Percentiles rank a stretch among this genome's conserved stretches.
These are phyloP conservation scores for Rissa tridactyla DNA, from an alignment of 2,113 vertebrate species.

Conservation along the genomic window DNA sequence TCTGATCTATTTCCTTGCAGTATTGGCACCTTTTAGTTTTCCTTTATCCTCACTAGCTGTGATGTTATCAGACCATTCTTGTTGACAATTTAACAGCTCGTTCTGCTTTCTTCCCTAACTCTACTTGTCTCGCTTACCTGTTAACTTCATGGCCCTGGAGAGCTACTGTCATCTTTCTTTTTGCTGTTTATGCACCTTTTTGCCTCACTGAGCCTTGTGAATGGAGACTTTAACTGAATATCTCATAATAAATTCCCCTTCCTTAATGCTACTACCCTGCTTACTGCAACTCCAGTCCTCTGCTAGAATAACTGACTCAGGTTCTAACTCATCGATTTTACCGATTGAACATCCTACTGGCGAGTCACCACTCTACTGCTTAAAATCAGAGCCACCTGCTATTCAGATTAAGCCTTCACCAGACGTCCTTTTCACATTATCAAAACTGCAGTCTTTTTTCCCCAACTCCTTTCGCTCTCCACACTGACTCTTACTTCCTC, in stretches of 20 bases:
- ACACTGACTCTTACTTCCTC: not conserved
- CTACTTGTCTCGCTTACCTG: not conserved
- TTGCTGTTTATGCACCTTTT: not conserved
- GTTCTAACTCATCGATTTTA: not conserved
- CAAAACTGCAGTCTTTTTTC: not conserved
- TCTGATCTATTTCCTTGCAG: not conserved
- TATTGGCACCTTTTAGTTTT: not conserved
- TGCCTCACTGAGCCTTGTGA: not conserved
- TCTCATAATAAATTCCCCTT: not conserved
- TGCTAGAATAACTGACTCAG: not conserved
- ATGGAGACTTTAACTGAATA: not conserved
- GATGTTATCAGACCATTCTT: not conserved
- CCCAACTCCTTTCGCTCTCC: not conserved
- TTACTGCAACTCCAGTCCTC: not conserved
- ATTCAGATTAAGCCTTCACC: not conserved
- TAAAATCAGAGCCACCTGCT: not conserved
- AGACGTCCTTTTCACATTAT: not conserved
- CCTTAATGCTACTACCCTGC: not conserved
- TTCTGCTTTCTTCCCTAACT: not conserved
- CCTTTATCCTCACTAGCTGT: not conserved
- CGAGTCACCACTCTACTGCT: not conserved
- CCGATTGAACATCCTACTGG: not conserved
- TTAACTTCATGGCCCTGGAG: not conserved
- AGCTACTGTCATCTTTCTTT: not conserved
- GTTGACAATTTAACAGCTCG: not conserved